These are phyloP conservation scores for Drosophila auraria DNA, from an alignment of 1,140 invertebrate genomes.

Conservation along the genomic window DNA sequence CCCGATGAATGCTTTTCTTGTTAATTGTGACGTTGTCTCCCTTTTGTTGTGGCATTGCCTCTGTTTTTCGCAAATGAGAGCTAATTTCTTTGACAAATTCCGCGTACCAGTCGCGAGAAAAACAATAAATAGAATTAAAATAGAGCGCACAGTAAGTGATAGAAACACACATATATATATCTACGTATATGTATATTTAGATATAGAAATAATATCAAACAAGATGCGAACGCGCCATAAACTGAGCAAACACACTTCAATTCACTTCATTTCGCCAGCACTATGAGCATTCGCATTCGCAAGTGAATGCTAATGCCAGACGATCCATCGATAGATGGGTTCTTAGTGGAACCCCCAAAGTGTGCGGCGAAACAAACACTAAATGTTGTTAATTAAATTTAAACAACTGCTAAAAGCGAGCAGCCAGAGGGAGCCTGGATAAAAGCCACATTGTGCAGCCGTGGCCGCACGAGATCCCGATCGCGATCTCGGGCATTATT, in stretches of 20 bases:
- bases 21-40: constrained; percentile 37
- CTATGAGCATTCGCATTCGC: constrained; percentile 39
- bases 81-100: constrained; percentile 54
- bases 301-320: constrained; percentile 59
- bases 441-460: neutral
- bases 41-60: constrained; percentile 1
- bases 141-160: constrained; percentile 31
- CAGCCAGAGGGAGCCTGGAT: neutral
- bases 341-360: neutral
- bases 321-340: constrained; percentile 8
- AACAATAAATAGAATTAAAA: constrained; percentile 45
- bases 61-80: constrained; percentile 41
- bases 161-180: neutral
- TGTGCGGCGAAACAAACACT: constrained; percentile 3
- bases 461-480: constrained; percentile 10
- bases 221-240: constrained; percentile 20
- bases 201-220: constrained; percentile 16
- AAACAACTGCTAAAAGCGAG: constrained; percentile 51
- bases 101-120: constrained; percentile 43
- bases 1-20: constrained; percentile 3
- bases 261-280: constrained; percentile 8
- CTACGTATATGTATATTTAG: neutral
- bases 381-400: constrained; percentile 54
- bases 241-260: constrained; percentile 38
- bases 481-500: neutral